A percentile compares a stretch with the other conserved stretches of the same genome.
Conservation (phyloP, 2,797 vertebrate species). For the Microcaecilia unicolor region DNA sequence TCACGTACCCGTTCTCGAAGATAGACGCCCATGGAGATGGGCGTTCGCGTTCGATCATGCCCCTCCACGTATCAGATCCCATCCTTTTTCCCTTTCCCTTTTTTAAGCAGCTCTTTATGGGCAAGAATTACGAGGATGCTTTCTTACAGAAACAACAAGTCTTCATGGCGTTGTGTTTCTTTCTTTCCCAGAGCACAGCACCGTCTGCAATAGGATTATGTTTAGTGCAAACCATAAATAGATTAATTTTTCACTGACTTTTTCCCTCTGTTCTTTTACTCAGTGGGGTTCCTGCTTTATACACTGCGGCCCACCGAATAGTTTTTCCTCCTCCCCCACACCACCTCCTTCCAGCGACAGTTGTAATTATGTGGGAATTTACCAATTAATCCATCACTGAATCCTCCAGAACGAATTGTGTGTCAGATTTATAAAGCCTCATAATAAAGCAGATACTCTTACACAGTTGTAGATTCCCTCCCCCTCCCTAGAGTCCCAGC, state of each 20-base stretch:
- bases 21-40: too few relatives aligned
- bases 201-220: neutral
- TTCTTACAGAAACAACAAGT: too few relatives aligned
- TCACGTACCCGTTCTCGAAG: too few relatives aligned
- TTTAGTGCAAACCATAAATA: neutral
- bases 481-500: constrained; percentile 52
- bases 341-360: constrained; percentile 26
- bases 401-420: constrained; percentile 71
- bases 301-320: neutral
- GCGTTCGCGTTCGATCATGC: too few relatives aligned
- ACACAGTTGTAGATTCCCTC: constrained; percentile 56
- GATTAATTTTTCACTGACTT: neutral
- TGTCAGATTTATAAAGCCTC: constrained; percentile 60
- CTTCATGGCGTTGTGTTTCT: neutral
- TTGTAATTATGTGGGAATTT: constrained; percentile 72
- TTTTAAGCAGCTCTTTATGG: too few relatives aligned
- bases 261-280: neutral
- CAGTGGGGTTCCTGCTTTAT: neutral
- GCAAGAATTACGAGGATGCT: too few relatives aligned
- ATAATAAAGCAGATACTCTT: constrained; percentile 64
- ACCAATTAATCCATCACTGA: constrained; percentile 58
- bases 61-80: too few relatives aligned
- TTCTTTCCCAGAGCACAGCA: neutral
- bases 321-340: neutral
- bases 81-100: too few relatives aligned